Percentiles rank a stretch among this genome's conserved stretches.
phyloP scores from a whole-genome alignment of 1,140 invertebrate genomes.

The Liolophura sinensis region DNA sequence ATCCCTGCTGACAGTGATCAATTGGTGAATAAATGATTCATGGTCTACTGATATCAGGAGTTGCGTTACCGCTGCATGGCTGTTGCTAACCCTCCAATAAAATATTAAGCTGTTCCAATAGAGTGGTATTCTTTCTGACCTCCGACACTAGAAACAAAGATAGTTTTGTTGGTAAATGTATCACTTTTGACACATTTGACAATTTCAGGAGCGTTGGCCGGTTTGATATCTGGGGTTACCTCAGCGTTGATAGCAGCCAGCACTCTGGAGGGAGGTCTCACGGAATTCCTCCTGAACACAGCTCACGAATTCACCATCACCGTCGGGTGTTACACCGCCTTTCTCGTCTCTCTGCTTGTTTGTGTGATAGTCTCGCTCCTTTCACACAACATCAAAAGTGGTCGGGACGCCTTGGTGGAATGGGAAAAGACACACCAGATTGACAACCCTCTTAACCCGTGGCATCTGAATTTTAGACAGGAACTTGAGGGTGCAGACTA shows the following conservation, averaged over 20 bases:
- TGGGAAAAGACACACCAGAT: slow-evolving; percentile 56
- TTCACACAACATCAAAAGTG: slow-evolving; percentile 11
- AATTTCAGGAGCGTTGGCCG: slow-evolving; percentile 1
- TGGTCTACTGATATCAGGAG: too few species aligned
- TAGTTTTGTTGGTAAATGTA: slow-evolving; percentile 7
- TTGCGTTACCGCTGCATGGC: too few species aligned
- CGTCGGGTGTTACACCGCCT: background rate
- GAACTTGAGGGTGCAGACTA: slow-evolving; percentile 27
- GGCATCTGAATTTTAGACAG: slow-evolving; percentile 46
- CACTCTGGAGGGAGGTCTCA: slow-evolving; percentile 13
- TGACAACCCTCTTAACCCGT: slow-evolving; percentile 56
- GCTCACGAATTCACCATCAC: slow-evolving; percentile 16
- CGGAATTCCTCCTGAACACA: slow-evolving; percentile 21
- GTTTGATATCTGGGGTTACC: background rate
- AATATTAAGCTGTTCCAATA: too few species aligned
- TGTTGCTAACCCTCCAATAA: too few species aligned
- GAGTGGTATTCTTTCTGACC: too few species aligned
- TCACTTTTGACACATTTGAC: slow-evolving; percentile 9
- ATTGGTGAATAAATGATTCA: too few species aligned
- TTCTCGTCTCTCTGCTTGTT: slow-evolving; percentile 9
- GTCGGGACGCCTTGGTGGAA: slow-evolving; percentile 20
- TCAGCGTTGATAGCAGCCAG: too few species aligned
- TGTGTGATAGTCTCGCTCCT: slow-evolving; percentile 15
- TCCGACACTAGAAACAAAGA: slow-evolving; percentile 75
- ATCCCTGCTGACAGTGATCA: too few species aligned